phyloP scores from a whole-genome alignment of 2,888 invertebrate species.

The Cancer borealis region DNA sequence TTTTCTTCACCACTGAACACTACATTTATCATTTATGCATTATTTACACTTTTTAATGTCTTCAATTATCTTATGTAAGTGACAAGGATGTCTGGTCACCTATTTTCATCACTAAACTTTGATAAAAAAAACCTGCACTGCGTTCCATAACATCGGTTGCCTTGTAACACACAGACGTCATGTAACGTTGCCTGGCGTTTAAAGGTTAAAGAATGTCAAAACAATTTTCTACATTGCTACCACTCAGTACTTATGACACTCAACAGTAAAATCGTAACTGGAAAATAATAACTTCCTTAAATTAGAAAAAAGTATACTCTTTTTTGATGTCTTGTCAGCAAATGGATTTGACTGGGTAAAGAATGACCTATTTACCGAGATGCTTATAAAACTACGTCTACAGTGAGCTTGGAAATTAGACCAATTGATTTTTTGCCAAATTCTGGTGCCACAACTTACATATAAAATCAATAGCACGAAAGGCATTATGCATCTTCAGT shows the following conservation, averaged over 20 bases:
- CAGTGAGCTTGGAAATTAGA: not conserved
- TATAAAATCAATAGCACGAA: not conserved
- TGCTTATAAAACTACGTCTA: not conserved
- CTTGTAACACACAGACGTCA: too few species aligned
- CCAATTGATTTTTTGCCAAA: not conserved
- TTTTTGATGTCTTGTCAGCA: not conserved
- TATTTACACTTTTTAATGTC: too few species aligned
- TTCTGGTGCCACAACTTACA: not conserved
- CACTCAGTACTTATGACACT: not conserved
- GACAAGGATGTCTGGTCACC: too few species aligned
- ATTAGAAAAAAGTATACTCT: too few species aligned
- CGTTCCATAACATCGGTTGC: too few species aligned
- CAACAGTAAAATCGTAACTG: not conserved
- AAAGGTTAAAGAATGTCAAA: too few species aligned
- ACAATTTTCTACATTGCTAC: not conserved
- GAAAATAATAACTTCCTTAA: not conserved
- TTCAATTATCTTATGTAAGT: too few species aligned
- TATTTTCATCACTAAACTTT: too few species aligned
- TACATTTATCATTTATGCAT: too few species aligned
- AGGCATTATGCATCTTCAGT: not conserved
- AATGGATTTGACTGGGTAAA: not conserved
- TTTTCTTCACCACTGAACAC: too few species aligned
- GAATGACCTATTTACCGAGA: not conserved
- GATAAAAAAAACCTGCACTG: too few species aligned
- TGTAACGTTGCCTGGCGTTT: too few species aligned